Evolutionary conservation across 2,888 invertebrate genomes (phyloP).

Genomic region (Alentia gelatinosa): DNA sequence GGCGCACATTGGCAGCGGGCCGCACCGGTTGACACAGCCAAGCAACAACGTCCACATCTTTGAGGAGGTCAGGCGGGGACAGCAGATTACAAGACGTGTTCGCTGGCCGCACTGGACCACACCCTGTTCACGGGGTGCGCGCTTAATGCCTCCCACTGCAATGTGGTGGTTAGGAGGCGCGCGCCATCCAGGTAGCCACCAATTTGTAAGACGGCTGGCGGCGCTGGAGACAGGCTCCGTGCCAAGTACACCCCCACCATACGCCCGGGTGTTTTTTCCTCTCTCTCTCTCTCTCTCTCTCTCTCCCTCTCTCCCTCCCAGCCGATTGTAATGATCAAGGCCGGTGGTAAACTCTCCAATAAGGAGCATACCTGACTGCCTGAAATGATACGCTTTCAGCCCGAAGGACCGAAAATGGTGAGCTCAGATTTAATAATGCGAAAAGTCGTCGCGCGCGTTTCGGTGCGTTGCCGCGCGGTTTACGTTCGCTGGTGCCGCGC

Average conservation of each 20-base stretch:
- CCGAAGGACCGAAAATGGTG: background rate
- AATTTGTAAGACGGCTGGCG: slow-evolving; percentile 44
- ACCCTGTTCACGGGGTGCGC: slow-evolving; percentile 24
- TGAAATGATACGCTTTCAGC: slow-evolving; percentile 48
- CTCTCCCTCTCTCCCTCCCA: background rate
- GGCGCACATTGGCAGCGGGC: background rate
- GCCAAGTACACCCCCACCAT: slow-evolving; percentile 35
- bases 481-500: background rate
- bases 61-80: slow-evolving; percentile 27
- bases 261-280: background rate
- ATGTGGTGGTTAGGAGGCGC: slow-evolving; percentile 3
- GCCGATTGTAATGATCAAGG: slow-evolving; percentile 30
- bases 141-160: background rate
- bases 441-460: slow-evolving; percentile 6
- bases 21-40: background rate
- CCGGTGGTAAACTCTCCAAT: background rate
- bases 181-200: background rate
- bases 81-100: slow-evolving; percentile 38
- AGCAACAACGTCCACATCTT: slow-evolving; percentile 34
- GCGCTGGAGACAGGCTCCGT: background rate
- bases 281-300: background rate
- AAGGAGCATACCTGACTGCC: slow-evolving; percentile 38
- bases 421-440: slow-evolving; percentile 44
- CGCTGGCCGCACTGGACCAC: background rate
- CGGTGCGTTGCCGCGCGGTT: slow-evolving; percentile 25